These are phyloP conservation scores for Ceriagrion tenellum DNA, from an alignment of 2,888 invertebrate species.

Conservation along the genomic window DNA sequence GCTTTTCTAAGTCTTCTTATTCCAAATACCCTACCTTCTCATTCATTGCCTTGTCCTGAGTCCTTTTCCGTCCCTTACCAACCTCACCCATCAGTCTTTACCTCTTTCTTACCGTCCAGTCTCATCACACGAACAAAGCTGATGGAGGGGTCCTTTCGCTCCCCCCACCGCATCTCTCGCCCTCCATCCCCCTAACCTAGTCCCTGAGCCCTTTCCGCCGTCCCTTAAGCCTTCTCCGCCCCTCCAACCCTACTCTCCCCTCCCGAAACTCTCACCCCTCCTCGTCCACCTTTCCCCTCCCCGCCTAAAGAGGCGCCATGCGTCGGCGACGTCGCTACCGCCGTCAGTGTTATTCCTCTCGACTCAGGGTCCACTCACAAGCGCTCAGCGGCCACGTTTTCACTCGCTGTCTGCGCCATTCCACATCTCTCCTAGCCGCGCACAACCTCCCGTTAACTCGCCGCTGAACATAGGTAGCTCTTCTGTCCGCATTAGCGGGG, in stretches of 20 bases:
- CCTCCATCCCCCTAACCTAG: neutral
- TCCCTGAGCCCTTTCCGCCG: neutral
- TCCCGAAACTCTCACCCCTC: too few species aligned
- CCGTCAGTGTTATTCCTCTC: conserved; percentile 52
- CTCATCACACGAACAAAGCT: conserved; percentile 62
- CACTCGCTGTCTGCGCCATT: neutral
- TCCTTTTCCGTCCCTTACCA: neutral
- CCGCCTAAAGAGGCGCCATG: neutral
- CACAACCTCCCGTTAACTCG: neutral
- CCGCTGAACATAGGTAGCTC: neutral
- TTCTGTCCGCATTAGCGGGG: neutral
- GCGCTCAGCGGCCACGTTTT: neutral
- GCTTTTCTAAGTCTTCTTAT: neutral
- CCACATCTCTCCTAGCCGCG: neutral
- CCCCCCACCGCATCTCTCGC: neutral
- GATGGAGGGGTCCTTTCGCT: neutral
- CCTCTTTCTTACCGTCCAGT: neutral
- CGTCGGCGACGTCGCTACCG: conserved; percentile 46
- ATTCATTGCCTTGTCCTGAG: neutral
- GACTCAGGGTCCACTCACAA: conserved; percentile 29
- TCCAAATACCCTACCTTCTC: neutral
- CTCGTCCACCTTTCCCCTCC: neutral
- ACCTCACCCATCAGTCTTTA: neutral
- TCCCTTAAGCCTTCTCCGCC: neutral
- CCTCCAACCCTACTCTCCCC: too few species aligned